These are phyloP conservation scores for Carcinoscorpius rotundicauda DNA, from an alignment of 1,140 invertebrate species.

Conservation along the genomic window DNA sequence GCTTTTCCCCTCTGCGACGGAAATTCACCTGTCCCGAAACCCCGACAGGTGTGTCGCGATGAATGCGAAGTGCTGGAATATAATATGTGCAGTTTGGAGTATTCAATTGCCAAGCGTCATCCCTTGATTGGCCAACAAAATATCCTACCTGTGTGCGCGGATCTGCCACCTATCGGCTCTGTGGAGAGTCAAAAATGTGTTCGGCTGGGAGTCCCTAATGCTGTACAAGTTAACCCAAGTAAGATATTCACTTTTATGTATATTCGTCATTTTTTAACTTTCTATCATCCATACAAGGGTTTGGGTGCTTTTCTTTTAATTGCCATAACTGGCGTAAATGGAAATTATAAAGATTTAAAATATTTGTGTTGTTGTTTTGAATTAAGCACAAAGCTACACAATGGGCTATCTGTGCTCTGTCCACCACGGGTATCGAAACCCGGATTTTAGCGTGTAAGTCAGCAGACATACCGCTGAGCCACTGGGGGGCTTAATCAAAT, in stretches of 20 bases:
- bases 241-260: constrained; percentile 13
- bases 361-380: no score
- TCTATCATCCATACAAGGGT: no score
- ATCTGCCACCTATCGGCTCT: constrained; percentile 61
- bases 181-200: constrained; percentile 58
- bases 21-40: constrained; percentile 30
- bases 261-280: no score
- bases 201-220: constrained; percentile 61
- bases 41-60: constrained; percentile 50
- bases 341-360: no score
- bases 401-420: no score
- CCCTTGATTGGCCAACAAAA: constrained; percentile 60
- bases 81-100: constrained; percentile 80
- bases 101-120: constrained; percentile 83
- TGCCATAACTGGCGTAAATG: no score
- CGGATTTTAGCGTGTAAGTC: no score
- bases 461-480: no score
- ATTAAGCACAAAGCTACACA: no score
- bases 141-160: constrained; percentile 70
- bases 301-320: no score
- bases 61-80: constrained; percentile 82
- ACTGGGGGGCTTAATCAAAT: no score
- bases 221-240: constrained; percentile 43
- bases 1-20: constrained; percentile 77
- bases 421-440: no score